Percentiles rank a stretch among this genome's conserved stretches.
Conservation (phyloP, 2,797 vertebrate genomes). For the Sebastes hubbsi region DNA sequence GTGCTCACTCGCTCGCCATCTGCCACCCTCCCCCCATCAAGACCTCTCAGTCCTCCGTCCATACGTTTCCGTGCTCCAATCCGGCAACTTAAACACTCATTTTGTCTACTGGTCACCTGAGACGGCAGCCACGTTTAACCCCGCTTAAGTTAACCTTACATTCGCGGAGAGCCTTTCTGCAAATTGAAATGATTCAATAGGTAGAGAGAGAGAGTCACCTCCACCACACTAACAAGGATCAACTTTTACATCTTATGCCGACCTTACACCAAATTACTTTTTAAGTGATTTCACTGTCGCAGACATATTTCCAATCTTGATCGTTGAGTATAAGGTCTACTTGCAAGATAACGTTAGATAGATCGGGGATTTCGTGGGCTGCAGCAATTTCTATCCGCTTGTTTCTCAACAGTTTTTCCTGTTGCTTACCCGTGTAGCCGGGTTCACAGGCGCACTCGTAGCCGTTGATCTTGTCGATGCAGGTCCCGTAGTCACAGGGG, state of each 20-base stretch:
- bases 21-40: constrained; percentile 69
- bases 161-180: background rate
- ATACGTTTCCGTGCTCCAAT: background rate
- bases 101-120: constrained; percentile 31
- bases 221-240: background rate
- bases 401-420: no score
- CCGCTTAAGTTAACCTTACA: background rate
- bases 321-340: no score
- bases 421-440: constrained; percentile 90
- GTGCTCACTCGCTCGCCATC: constrained; percentile 79
- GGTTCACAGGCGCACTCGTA: constrained; percentile 93
- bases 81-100: background rate
- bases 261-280: no score
- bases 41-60: constrained; percentile 34
- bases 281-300: no score
- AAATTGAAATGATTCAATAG: background rate
- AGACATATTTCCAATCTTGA: no score
- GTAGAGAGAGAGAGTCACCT: background rate
- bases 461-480: constrained; percentile 94
- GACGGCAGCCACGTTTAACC: background rate
- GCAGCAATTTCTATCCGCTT: no score
- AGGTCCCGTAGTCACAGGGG: constrained; percentile 92
- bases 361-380: no score
- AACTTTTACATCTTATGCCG: background rate
- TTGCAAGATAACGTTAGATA: no score